Conservation (phyloP, 2,113 vertebrate genomes). For the Oreotrochilus melanogaster region DNA sequence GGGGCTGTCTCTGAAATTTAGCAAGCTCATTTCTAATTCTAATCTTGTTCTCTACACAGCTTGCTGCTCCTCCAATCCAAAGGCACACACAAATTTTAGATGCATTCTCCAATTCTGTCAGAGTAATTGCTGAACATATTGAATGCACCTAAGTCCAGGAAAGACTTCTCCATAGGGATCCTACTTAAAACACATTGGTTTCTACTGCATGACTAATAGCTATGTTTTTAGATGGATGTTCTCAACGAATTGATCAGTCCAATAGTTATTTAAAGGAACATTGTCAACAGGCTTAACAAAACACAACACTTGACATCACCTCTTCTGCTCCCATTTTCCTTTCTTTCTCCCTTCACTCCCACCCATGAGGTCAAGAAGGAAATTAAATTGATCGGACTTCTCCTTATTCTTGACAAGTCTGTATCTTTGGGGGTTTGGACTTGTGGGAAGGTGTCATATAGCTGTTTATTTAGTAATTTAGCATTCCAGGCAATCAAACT, state of each 20-base stretch:
- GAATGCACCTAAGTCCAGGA: neutral
- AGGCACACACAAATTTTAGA: neutral
- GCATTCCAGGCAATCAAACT: neutral
- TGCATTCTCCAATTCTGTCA: neutral
- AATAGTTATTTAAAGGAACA: neutral
- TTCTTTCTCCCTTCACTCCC: neutral
- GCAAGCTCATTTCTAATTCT: neutral
- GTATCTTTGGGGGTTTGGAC: neutral
- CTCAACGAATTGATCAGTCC: neutral
- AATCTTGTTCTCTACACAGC: neutral
- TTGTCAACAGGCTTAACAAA: neutral
- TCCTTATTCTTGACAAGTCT: neutral
- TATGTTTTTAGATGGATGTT: neutral
- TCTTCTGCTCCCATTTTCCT: neutral
- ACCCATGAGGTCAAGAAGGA: neutral
- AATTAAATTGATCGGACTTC: neutral
- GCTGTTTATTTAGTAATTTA: neutral
- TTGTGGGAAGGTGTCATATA: neutral
- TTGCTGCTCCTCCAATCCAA: neutral
- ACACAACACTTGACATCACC: rapidly evolving
- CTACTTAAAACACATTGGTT: neutral
- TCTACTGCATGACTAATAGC: neutral
- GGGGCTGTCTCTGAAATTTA: neutral
- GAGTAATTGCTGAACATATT: neutral
- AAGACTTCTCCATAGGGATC: neutral